A percentile compares a stretch with the other conserved stretches of the same genome.
These are phyloP conservation scores for Megalops cyprinoides DNA, from an alignment of 2,797 vertebrate genomes.

Conservation along the genomic window DNA sequence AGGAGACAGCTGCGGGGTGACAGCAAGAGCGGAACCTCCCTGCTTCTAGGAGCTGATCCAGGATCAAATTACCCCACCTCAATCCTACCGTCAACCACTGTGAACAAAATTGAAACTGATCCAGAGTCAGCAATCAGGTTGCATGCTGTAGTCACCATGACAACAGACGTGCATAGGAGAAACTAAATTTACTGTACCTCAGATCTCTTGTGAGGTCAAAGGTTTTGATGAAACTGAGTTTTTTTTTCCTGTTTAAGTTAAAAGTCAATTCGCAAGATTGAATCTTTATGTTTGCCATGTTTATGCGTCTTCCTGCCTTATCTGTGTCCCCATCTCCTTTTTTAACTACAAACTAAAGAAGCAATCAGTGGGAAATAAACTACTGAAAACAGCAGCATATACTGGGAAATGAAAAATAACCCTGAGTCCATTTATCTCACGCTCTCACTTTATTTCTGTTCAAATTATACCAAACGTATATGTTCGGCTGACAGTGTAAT, in stretches of 20 bases:
- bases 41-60: background rate
- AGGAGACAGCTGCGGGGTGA: background rate
- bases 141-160: background rate
- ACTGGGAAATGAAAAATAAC: background rate
- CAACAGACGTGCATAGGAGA: background rate
- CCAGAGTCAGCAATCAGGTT: background rate
- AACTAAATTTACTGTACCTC: background rate
- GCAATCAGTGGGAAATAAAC: constrained; percentile 53
- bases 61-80: background rate
- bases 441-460: constrained; percentile 41
- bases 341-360: constrained; percentile 20
- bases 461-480: constrained; percentile 51
- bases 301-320: constrained; percentile 1
- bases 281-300: constrained; percentile 1
- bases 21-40: background rate
- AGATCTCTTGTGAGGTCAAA: background rate
- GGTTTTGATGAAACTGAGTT: background rate
- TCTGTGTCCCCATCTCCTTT: constrained; percentile 6
- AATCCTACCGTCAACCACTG: background rate
- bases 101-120: background rate
- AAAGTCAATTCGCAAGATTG: background rate
- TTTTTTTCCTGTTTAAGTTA: background rate
- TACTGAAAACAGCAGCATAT: constrained; percentile 17
- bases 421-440: constrained; percentile 10
- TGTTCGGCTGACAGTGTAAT: constrained; percentile 62